Evolutionary conservation across 1,140 invertebrate species (phyloP).

Genomic region (Drosophila rhopaloa): DNA sequence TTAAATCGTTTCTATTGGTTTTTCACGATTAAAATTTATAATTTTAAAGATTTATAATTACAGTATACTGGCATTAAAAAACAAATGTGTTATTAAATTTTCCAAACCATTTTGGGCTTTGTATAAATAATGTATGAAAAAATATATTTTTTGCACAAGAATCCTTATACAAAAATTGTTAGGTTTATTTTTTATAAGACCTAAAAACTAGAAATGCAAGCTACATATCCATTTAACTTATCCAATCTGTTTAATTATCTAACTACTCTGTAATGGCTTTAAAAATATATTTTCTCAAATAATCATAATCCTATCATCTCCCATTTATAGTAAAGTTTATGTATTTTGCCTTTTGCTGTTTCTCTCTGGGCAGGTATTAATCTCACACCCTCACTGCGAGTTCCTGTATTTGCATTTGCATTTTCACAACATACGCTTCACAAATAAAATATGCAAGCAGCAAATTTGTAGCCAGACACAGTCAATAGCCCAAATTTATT

Average conservation of each 20-base stretch:
- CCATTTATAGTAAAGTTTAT: neutral
- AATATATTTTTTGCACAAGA: no score
- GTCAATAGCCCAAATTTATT: conserved; percentile 56
- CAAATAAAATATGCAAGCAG: conserved; percentile 56
- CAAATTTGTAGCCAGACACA: conserved; percentile 51
- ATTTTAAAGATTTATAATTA: no score
- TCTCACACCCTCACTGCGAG: neutral
- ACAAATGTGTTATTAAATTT: no score
- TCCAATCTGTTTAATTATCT: no score
- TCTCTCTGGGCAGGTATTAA: neutral
- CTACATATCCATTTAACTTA: no score
- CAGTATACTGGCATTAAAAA: no score
- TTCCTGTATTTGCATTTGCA: conserved; percentile 38
- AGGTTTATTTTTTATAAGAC: no score
- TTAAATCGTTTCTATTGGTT: neutral
- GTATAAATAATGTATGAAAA: no score
- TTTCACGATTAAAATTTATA: neutral
- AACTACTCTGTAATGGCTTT: no score
- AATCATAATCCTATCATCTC: neutral
- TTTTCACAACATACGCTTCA: conserved; percentile 43
- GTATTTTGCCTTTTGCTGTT: conserved; percentile 5
- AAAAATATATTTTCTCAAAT: neutral
- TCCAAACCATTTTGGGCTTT: no score
- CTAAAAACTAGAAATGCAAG: no score
- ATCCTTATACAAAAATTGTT: no score